Evolutionary conservation across 2,797 vertebrate species (phyloP).

Genomic region (Urosaurus nigricauda): DNA sequence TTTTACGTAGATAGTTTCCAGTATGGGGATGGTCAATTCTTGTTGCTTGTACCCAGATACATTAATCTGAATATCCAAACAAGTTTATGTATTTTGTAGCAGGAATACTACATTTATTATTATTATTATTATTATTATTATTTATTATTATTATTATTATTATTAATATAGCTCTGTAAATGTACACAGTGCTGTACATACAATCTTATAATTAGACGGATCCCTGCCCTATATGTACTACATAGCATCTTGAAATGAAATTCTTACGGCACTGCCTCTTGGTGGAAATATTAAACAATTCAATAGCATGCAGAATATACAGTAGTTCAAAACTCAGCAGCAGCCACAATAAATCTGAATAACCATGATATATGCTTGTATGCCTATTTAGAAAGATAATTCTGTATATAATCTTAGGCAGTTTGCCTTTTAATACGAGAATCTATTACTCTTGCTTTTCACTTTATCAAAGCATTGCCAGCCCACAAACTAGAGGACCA

Average conservation of each 20-base stretch:
- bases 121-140: too few species aligned
- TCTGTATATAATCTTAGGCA: constrained; percentile 31
- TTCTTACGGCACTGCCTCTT: constrained; percentile 31
- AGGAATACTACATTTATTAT: too few species aligned
- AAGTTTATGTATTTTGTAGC: too few species aligned
- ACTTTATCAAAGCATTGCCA: background rate
- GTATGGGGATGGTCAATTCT: background rate
- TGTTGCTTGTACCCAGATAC: too few species aligned
- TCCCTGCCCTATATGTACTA: background rate
- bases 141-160: too few species aligned
- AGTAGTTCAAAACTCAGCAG: background rate
- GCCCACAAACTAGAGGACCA: background rate
- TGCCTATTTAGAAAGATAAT: background rate
- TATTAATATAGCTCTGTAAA: too few species aligned
- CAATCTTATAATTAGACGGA: too few species aligned
- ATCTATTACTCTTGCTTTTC: constrained; percentile 23
- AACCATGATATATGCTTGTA: constrained; percentile 14
- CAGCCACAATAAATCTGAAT: constrained; percentile 24
- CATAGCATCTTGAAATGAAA: background rate
- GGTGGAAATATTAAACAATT: constrained; percentile 45
- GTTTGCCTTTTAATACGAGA: constrained; percentile 32
- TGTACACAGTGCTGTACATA: too few species aligned
- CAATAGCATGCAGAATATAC: background rate
- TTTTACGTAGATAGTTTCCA: background rate
- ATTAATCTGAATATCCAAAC: too few species aligned